Conservation (phyloP, 2,113 vertebrate species). For the Paradisaea rubra region DNA sequence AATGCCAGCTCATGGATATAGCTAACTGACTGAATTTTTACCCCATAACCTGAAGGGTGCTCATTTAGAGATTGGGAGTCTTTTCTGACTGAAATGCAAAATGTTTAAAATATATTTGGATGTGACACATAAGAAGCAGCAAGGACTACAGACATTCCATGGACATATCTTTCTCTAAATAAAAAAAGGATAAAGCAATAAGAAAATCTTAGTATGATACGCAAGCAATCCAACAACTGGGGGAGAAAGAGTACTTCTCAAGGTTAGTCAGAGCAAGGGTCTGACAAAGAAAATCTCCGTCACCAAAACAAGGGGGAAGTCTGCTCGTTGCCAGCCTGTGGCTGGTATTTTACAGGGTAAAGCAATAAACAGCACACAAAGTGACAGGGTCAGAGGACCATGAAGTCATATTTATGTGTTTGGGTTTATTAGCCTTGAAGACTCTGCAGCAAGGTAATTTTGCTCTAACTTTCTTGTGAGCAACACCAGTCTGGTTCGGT, state of each 20-base stretch:
- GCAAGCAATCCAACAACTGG: neutral
- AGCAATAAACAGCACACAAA: neutral
- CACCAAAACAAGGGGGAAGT: neutral
- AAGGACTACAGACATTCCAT: neutral
- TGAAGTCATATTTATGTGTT: neutral
- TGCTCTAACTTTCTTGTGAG: neutral
- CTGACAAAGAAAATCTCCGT: neutral
- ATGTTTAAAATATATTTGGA: neutral
- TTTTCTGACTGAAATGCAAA: neutral
- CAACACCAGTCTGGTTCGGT: neutral
- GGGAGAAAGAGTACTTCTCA: neutral
- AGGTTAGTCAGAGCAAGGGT: neutral
- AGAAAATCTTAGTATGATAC: neutral
- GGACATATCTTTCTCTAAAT: neutral
- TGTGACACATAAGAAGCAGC: neutral
- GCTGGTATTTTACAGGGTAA: neutral
- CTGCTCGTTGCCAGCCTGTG: neutral
- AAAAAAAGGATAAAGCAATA: neutral
- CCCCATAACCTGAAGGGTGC: neutral
- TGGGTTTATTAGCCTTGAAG: conserved; percentile 3
- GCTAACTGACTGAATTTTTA: neutral
- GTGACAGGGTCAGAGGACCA: neutral
- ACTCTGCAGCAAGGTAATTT: neutral
- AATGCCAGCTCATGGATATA: neutral
- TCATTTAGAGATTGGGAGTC: neutral